Conservation (phyloP, 2,888 invertebrate species). For the Nemoura dubitans region DNA sequence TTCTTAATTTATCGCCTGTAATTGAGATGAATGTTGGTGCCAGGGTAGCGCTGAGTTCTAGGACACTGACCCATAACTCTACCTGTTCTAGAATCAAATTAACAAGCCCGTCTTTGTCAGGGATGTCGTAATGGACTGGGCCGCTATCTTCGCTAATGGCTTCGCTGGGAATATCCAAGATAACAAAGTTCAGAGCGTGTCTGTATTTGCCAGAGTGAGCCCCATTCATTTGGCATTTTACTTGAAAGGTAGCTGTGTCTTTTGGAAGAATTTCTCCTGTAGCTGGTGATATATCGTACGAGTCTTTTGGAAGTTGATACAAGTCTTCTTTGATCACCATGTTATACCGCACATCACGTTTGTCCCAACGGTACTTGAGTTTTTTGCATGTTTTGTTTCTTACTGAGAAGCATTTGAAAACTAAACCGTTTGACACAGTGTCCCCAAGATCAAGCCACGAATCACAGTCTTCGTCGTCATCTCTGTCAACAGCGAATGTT, state of each 20-base stretch:
- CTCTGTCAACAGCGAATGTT: neutral
- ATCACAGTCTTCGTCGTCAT: conserved; percentile 37
- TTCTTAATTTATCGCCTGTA: conserved; percentile 16
- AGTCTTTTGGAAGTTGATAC: conserved; percentile 53
- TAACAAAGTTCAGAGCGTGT: conserved; percentile 53
- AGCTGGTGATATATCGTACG: conserved; percentile 55
- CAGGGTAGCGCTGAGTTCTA: neutral
- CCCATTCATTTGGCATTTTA: conserved; percentile 54
- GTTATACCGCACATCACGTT: conserved; percentile 48
- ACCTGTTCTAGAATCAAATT: conserved; percentile 13
- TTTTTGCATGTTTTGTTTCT: conserved; percentile 53
- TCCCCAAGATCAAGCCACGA: conserved; percentile 47
- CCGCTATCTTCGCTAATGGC: neutral
- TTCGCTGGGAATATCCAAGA: conserved; percentile 2
- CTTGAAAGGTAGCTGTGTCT: conserved; percentile 55
- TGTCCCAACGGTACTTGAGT: conserved; percentile 56
- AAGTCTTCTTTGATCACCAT: conserved; percentile 43
- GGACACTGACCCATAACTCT: neutral
- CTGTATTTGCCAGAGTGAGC: conserved; percentile 55
- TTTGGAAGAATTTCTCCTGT: conserved; percentile 55
- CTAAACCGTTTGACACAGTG: conserved; percentile 42
- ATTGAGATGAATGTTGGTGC: neutral
- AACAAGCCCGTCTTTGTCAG: neutral
- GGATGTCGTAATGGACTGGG: neutral
- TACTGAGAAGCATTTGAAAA: conserved; percentile 40